These are phyloP conservation scores for Chirona hameri DNA, from an alignment of 2,888 invertebrate species.

Conservation along the genomic window DNA sequence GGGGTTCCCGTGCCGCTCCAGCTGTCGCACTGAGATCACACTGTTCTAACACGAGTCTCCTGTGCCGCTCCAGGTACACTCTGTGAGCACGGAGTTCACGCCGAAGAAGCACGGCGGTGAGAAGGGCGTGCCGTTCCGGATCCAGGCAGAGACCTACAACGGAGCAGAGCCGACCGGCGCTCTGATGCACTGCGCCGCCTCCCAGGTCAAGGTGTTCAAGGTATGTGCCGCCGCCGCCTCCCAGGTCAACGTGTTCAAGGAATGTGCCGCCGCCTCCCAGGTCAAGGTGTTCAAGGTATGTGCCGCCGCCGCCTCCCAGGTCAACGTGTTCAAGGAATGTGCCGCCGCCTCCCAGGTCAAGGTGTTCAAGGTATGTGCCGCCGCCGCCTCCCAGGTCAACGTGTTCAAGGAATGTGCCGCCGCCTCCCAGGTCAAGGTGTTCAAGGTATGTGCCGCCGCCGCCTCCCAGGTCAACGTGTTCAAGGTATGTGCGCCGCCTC, in stretches of 20 bases:
- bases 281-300: not conserved
- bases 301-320: not conserved
- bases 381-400: not conserved
- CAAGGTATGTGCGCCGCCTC: too few relatives aligned
- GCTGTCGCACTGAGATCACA: too few relatives aligned
- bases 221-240: constrained; percentile 43
- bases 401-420: not conserved
- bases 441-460: not conserved
- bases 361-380: not conserved
- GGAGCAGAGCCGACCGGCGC: constrained; percentile 55
- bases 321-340: not conserved
- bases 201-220: constrained; percentile 85
- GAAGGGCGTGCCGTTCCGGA: constrained; percentile 93
- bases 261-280: not conserved
- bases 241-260: not conserved
- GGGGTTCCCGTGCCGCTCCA: too few relatives aligned
- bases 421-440: not conserved
- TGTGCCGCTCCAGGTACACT: constrained; percentile 67
- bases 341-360: not conserved
- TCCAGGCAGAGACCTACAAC: constrained; percentile 86
- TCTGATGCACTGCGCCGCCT: constrained; percentile 88
- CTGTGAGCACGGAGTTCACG: constrained; percentile 96
- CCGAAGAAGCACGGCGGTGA: constrained; percentile 97
- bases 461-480: not conserved
- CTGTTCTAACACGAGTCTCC: too few relatives aligned